Evolutionary conservation across 2,797 vertebrate genomes (phyloP).

Genomic region (Lerista edwardsae): DNA sequence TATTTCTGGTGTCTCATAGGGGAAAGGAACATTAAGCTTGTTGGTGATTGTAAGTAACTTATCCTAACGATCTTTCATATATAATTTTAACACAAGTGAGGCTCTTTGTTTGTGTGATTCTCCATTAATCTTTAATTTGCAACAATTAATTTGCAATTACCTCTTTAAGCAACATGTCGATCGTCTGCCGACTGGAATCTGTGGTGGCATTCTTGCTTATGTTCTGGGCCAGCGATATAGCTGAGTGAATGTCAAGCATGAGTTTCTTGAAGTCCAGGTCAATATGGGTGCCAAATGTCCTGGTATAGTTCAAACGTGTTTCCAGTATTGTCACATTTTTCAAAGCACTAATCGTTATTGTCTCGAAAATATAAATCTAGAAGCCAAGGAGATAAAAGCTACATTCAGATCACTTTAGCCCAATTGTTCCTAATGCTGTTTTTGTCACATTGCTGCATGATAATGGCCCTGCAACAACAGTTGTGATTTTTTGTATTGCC

Average conservation of each 20-base stretch:
- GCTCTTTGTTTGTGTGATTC: neutral
- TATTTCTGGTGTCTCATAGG: neutral
- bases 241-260: neutral
- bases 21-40: neutral
- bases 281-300: neutral
- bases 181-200: accelerated
- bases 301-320: neutral
- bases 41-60: neutral
- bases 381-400: neutral
- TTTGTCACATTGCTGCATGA: neutral
- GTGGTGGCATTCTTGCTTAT: neutral
- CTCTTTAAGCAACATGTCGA: neutral
- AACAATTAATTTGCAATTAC: neutral
- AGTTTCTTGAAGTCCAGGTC: neutral
- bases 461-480: no score
- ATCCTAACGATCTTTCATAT: neutral
- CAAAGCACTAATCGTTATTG: neutral
- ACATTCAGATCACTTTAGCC: neutral
- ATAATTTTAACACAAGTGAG: neutral
- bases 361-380: neutral
- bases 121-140: neutral
- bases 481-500: neutral
- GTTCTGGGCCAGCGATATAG: neutral
- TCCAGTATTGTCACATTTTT: neutral
- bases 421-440: neutral